Evolutionary conservation across 2,888 invertebrate species (phyloP).

Genomic region (Calliopum simillimum): DNA sequence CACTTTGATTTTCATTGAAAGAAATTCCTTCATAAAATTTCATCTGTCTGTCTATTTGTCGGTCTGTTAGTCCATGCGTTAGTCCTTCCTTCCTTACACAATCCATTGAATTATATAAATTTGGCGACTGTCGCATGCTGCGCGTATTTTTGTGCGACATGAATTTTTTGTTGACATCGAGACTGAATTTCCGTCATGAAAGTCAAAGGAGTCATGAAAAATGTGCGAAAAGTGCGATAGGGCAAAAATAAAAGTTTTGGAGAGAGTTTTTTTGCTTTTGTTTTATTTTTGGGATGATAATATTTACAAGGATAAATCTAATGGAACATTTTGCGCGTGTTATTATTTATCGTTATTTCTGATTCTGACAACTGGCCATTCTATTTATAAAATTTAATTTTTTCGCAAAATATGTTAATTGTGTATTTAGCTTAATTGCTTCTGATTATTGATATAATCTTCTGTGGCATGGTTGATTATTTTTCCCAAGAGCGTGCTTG

Average conservation of each 20-base stretch:
- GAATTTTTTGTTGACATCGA: neutral
- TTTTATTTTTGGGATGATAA: neutral
- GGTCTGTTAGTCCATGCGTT: neutral
- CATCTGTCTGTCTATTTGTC: neutral
- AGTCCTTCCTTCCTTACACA: no score
- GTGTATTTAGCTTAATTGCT: no score
- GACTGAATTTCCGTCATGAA: neutral
- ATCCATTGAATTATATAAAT: slow-evolving; percentile 6
- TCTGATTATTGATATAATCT: neutral
- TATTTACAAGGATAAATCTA: slow-evolving; percentile 13
- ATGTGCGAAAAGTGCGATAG: no score
- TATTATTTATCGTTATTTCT: neutral
- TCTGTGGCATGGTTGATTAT: neutral
- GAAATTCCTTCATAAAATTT: neutral
- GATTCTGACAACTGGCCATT: no score
- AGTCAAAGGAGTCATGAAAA: neutral
- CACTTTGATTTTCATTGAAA: slow-evolving; percentile 3
- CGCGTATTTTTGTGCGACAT: neutral
- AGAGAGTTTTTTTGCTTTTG: neutral
- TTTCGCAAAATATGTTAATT: no score
- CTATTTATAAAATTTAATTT: neutral
- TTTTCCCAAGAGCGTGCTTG: no score
- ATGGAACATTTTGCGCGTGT: neutral
- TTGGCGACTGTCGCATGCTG: slow-evolving; percentile 14
- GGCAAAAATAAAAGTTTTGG: neutral